Evolutionary conservation across 2,113 vertebrate genomes (phyloP), one percentile per base, ranked within the genome.

Genomic region (Gulo gulo): DNA sequence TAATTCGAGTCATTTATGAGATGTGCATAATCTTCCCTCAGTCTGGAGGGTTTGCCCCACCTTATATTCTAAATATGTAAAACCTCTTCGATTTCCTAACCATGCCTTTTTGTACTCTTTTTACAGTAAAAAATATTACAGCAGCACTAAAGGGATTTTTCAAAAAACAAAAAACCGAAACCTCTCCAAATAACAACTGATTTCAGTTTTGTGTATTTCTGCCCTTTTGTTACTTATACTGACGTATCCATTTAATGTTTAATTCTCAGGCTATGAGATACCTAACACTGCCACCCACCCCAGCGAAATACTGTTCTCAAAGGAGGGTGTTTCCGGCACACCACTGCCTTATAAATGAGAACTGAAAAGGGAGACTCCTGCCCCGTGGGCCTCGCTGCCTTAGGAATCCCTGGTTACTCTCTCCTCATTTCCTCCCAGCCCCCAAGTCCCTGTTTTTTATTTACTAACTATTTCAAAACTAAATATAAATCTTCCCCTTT

Each of bases 61-160:
- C 20, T 52, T 31, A 96, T 36, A 23, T 91, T 88, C 57, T 45
- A 95, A 95, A 88, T 82, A 87, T 52, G 50, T 83, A 83, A 45
- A 74, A 29, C n/a, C 16, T 36, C 76, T 12, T 45, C 4, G 3
- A 10, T 86, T 52, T 71, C 34, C 57, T 55, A 87, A 52, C 18
- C 9, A 0, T 34, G 47, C 50, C 55, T 79, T 80, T 76, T 61
- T 57, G 23, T 52, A 61, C 57, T 36, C 13, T n/a, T 85, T 92
- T 67, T 85, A 63, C 11, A 29, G 57, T 36, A 50, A 73, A 93
- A 50, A 50, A 50, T 39, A 81, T 12, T 65, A 61, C 3, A 90
- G 24, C 31, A 55, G 16, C 55, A n/a, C 26, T 89, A 45, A 79
- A 73, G 42, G 6, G 15, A 50, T 55, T n/a, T 82, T 71, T 85